Conservation (phyloP, 2,888 invertebrate genomes). For the Monopis laevigella region DNA sequence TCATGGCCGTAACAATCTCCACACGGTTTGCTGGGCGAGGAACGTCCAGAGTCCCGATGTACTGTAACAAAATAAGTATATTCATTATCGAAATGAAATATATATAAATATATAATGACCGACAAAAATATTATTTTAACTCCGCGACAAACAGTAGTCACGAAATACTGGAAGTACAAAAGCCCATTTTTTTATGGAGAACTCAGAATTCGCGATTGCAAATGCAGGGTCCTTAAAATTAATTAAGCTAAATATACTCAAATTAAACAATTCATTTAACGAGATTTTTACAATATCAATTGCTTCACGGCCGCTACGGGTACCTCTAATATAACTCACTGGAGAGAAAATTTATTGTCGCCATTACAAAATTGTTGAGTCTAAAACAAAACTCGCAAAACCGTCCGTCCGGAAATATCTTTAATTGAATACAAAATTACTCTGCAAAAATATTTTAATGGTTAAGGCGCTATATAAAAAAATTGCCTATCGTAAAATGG, state of each 20-base stretch:
- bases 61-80: constrained; percentile 74
- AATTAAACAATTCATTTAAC: no score
- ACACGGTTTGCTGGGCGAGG: constrained; percentile 95
- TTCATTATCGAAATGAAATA: background rate
- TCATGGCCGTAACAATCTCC: constrained; percentile 99
- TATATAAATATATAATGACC: no score
- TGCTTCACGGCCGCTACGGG: constrained; percentile 7
- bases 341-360: constrained; percentile 26
- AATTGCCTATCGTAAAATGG: no score
- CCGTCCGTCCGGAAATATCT: constrained; percentile 28
- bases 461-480: no score
- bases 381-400: constrained; percentile 26
- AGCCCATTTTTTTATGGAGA: no score
- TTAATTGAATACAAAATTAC: constrained; percentile 30
- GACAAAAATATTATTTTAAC: no score
- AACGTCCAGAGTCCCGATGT: constrained; percentile 98
- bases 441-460: no score
- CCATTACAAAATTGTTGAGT: constrained; percentile 26
- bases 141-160: no score
- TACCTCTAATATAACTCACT: constrained; percentile 6
- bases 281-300: constrained; percentile 1
- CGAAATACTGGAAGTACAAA: no score
- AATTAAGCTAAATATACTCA: no score
- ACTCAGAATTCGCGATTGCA: no score
- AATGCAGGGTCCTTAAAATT: no score